Evolutionary conservation across 64 coral and sea anemone genomes (phyloP), one percentile per base, ranked within the genome.

Genomic region (Cladopsammia gracilis): DNA sequence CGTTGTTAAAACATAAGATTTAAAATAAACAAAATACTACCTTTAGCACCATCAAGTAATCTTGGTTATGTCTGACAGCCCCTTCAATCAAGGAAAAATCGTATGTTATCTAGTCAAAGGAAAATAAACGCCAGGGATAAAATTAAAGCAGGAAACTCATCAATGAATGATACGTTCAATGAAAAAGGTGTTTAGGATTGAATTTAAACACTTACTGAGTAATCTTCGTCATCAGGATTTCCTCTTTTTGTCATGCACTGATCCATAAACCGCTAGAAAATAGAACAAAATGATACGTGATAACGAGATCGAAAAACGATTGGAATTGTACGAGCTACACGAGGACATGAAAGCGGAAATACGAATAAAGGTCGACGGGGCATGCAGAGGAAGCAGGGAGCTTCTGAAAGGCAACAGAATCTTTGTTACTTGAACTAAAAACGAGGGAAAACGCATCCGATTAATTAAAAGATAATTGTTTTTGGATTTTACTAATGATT

Each of bases 241-340:
- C 96, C 96, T 82, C 91, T 88, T 54, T 91, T 93, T 14, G 65
- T 78, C 18, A 94, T 43, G 50, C 96, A 97, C 0, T 85, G 96
- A 62, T 97, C 96, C 44, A 97, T 61, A 43, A 91, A 86, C 64
- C 83, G 79, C 96, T 97, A 48, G 16, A 47, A 62, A 23, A 5
- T 5, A 24, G 25, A 52, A 9, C 11, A 58, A 23, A 43, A 25
- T 3, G 19, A 5, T 6, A 19, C 44, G 11, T n/a, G 65, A 24
- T 25, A 68, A n/a, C 65, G 2, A 25, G 3, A 7, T 73, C 22
- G 10, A 10, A 51, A 34, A 26, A 51, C 15, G 10, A 25, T 22
- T n/a, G 12, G 3, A 3, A 19, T 3, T 58, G 56, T 64, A 3
- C 15, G 10, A 9, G 18, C 1, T 34, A 34, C 2, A 34, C 2